A percentile compares a stretch with the other conserved stretches of the same genome.
These are phyloP conservation scores for Kryptolebias marmoratus DNA, from an alignment of 2,113 vertebrate species.

Conservation along the genomic window DNA sequence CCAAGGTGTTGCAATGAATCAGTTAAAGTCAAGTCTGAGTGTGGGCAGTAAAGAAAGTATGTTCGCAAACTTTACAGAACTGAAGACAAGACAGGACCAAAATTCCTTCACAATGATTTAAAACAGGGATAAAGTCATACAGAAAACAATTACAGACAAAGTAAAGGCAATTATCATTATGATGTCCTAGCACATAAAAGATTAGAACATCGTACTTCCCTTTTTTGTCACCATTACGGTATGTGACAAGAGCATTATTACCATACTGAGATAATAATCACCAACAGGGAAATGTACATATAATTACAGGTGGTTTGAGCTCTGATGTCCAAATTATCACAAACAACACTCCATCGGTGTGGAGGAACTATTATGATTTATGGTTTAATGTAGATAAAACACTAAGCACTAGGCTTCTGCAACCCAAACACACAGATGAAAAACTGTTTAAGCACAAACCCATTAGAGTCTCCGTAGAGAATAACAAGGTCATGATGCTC, in stretches of 20 bases:
- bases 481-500: neutral
- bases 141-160: too few species aligned
- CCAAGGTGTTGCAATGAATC: too few species aligned
- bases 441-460: slow-evolving; percentile 4
- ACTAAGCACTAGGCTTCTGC: neutral
- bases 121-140: too few species aligned
- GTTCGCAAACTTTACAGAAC: too few species aligned
- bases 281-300: accelerated
- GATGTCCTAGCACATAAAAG: too few species aligned
- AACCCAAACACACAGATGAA: neutral
- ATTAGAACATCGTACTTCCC: neutral
- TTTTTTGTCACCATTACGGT: neutral
- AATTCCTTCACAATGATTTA: too few species aligned
- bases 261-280: neutral
- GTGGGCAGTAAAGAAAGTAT: too few species aligned
- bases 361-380: neutral
- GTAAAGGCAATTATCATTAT: too few species aligned
- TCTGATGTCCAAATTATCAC: neutral
- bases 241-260: neutral
- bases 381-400: neutral
- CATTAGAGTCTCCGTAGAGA: slow-evolving; percentile 7
- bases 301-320: neutral
- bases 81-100: too few species aligned
- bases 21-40: too few species aligned
- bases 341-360: neutral